Conservation (phyloP, 2,797 vertebrate species). For the Ammospiza maritima region DNA sequence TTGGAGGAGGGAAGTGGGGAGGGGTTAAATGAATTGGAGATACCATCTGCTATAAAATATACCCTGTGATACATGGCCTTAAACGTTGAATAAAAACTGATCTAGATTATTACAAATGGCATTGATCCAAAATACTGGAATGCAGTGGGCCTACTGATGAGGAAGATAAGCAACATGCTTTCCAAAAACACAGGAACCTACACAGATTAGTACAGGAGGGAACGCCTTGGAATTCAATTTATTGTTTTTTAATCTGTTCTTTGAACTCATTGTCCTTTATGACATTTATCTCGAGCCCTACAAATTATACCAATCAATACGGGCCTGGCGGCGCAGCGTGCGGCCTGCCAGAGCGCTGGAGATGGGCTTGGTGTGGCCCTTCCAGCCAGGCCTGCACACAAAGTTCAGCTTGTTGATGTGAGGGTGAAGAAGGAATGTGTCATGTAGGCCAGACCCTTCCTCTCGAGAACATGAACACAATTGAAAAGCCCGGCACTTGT, state of each 20-base stretch:
- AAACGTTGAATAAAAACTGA: conserved; percentile 66
- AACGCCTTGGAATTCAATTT: conserved; percentile 71
- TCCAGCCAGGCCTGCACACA: conserved; percentile 23
- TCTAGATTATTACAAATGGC: conserved; percentile 72
- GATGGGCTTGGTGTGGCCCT: conserved; percentile 21
- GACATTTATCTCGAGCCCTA: conserved; percentile 71
- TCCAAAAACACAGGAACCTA: conserved; percentile 80
- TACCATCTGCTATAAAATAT: conserved; percentile 65
- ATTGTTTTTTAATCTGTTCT: conserved; percentile 70
- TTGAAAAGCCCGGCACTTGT: conserved; percentile 69
- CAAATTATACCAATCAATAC: conserved; percentile 52
- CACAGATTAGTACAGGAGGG: conserved; percentile 74
- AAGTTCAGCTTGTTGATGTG: conserved; percentile 82
- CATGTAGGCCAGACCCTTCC: conserved; percentile 83
- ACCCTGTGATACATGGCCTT: conserved; percentile 50
- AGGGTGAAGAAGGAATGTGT: conserved; percentile 86
- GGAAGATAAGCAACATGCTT: conserved; percentile 74
- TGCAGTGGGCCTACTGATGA: conserved; percentile 72
- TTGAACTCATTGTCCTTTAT: conserved; percentile 77
- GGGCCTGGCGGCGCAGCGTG: neutral
- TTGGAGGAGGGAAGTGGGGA: conserved; percentile 33
- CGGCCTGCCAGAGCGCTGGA: neutral
- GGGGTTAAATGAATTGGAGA: conserved; percentile 46
- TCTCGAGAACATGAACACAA: conserved; percentile 79
- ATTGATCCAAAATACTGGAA: conserved; percentile 70